These are phyloP conservation scores for Ardeotis arabs DNA, from an alignment of 2,113 vertebrate species.

Conservation along the genomic window DNA sequence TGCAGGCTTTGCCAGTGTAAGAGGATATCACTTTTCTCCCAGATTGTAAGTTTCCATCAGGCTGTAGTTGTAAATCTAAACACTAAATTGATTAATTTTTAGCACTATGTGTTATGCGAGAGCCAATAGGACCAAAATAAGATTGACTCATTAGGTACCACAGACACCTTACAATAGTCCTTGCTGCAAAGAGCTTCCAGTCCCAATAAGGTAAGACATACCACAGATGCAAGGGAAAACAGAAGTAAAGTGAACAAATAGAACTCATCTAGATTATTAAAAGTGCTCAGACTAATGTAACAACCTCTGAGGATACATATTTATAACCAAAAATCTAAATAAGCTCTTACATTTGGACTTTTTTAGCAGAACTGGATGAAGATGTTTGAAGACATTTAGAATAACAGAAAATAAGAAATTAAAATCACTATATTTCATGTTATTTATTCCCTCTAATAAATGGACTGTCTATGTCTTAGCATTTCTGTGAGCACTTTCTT, in stretches of 20 bases:
- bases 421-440: neutral
- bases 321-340: neutral
- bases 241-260: neutral
- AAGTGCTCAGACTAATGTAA: neutral
- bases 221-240: neutral
- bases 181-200: neutral
- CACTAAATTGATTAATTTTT: constrained; percentile 55
- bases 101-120: constrained; percentile 23
- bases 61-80: constrained; percentile 52
- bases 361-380: neutral
- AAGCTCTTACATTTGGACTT: neutral
- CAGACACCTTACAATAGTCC: neutral
- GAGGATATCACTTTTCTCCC: constrained; percentile 13
- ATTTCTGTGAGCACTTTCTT: neutral
- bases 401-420: neutral
- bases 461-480: neutral
- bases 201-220: neutral
- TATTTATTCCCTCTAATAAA: neutral
- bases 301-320: neutral
- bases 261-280: neutral
- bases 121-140: neutral
- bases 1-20: constrained; percentile 17
- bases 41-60: constrained; percentile 40
- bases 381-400: neutral
- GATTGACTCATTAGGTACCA: neutral